Evolutionary conservation across 2,113 vertebrate genomes (phyloP), one percentile per base, ranked within the genome.

Genomic region (Caracal caracal): DNA sequence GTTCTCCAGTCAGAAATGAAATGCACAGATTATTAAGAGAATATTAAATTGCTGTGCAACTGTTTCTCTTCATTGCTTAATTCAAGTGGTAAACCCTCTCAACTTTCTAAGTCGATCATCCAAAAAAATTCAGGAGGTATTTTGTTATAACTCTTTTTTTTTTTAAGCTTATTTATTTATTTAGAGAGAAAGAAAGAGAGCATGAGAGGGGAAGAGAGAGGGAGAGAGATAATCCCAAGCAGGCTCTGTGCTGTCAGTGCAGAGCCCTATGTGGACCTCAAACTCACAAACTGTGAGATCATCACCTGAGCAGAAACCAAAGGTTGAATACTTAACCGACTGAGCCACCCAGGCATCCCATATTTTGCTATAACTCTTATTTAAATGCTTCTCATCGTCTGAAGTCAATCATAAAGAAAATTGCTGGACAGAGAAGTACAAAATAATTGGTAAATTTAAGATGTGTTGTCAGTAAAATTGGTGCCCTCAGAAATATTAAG

Each of bases 1-100:
- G 12, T 86, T 89, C 47, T 88, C 10, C 49, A 88, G 80, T 75
- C 59, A 76, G 81, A 94, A 96, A 68, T 49, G 4, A 95, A 66
- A 82, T 68, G 15, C 33, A 87, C 51, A 85, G 13, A 53, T 61
- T 66, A 49, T 76, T 84, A 51, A 82, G 93, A 92, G 19, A 96
- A 28, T 92, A n/a, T 90, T 76, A 51, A 86, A 65, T 82, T 71
- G 26, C 68, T 75, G 35, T 68, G 51, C 80, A 51, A 3, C 51
- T 79, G 3, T 71, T 17, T 83, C 37, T 83, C n/a, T n/a, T 47
- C 81, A 43, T 85, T n/a, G 17, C 51, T 88, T 86, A 59, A 66
- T 71, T 94, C 81, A 90, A 53, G 26, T 73, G 30, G 78, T 40
- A 40, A 93, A n/a, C 30, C 22, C 53, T 82, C 12, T 90, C 84